Evolutionary conservation across 2,888 invertebrate genomes (phyloP).

Genomic region (Temnothorax rugatulus): DNA sequence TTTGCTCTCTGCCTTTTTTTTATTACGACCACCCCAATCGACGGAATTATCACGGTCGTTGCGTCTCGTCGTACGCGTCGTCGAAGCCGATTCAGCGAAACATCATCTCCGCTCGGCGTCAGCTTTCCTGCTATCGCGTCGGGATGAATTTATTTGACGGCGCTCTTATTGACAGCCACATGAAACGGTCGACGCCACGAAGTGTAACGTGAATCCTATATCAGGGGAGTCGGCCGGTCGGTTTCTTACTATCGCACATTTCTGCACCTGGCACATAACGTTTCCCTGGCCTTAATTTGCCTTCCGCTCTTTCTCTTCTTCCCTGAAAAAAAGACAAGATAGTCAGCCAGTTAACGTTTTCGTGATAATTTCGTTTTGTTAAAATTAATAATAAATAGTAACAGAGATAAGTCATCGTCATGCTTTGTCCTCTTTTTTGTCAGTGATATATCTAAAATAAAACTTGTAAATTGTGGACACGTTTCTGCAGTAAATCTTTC

Average conservation of each 20-base stretch:
- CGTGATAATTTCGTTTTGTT: not conserved
- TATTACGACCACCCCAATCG: slow-evolving; percentile 6
- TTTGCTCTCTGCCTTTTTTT: not conserved
- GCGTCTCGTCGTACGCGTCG: not conserved
- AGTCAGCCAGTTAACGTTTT: not conserved
- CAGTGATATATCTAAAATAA: not conserved
- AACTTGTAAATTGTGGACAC: not conserved
- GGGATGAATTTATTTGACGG: slow-evolving; percentile 36
- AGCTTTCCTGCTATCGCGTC: slow-evolving; percentile 10
- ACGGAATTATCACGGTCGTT: slow-evolving; percentile 24
- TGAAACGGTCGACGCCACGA: slow-evolving; percentile 23
- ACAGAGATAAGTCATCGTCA: not conserved
- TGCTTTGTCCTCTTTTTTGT: not conserved
- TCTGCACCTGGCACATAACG: slow-evolving; percentile 3
- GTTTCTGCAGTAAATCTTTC: not conserved
- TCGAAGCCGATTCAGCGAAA: slow-evolving; percentile 46
- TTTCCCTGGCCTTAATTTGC: slow-evolving; percentile 1
- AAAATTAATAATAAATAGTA: not conserved
- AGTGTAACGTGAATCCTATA: slow-evolving; percentile 10
- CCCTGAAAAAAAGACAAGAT: not conserved
- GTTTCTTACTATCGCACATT: not conserved
- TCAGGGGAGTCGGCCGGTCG: not conserved
- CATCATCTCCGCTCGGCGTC: slow-evolving; percentile 20
- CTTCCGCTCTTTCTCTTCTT: slow-evolving; percentile 14
- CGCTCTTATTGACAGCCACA: slow-evolving; percentile 22